These are phyloP conservation scores for Penaeus monodon DNA, from an alignment of 2,888 invertebrate genomes.

Conservation along the genomic window DNA sequence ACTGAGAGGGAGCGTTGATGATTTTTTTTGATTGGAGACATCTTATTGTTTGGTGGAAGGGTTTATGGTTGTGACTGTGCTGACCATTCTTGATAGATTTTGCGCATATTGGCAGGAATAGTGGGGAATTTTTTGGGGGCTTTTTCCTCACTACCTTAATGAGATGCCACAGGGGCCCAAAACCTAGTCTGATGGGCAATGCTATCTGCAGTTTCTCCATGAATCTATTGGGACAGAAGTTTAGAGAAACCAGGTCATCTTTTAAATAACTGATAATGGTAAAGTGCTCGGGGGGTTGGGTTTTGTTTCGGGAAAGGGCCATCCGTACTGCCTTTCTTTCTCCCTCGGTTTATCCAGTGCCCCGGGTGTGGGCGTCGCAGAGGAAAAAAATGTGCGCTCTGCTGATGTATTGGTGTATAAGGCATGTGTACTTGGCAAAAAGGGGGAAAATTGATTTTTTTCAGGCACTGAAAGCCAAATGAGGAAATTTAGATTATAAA, in stretches of 20 bases:
- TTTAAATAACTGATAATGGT: background rate
- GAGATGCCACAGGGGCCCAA: background rate
- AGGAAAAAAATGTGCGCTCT: background rate
- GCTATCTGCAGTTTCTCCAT: constrained; percentile 4
- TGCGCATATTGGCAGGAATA: background rate
- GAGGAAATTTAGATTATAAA: too few relatives aligned
- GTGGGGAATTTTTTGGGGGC: background rate
- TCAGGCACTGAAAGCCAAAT: too few relatives aligned
- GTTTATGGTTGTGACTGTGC: background rate
- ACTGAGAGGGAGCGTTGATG: too few relatives aligned
- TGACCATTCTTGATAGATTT: background rate
- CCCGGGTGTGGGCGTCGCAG: background rate
- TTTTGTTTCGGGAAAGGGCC: background rate
- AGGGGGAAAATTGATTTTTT: too few relatives aligned
- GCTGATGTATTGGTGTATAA: background rate
- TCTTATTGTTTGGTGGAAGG: too few relatives aligned
- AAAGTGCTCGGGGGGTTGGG: background rate
- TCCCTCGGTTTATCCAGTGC: background rate
- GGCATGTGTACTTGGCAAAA: too few relatives aligned
- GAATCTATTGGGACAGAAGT: background rate
- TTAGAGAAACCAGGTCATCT: background rate
- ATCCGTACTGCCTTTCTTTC: background rate
- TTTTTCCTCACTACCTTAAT: background rate
- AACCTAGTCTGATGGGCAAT: constrained; percentile 10
- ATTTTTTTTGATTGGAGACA: too few relatives aligned